Conservation (phyloP, 2,888 invertebrate genomes). For the Phragmatobia fuliginosa region DNA sequence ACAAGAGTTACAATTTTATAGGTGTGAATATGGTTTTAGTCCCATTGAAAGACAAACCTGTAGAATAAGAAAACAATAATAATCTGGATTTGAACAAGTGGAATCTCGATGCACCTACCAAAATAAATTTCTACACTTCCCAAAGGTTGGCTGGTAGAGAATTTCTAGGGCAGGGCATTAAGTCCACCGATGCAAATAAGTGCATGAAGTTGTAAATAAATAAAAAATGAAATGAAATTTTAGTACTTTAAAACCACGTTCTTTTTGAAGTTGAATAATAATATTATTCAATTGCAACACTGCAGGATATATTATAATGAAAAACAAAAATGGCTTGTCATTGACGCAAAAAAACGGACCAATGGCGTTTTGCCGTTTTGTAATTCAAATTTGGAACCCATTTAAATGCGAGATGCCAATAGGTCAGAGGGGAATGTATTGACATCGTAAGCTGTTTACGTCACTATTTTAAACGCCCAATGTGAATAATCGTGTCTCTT, state of each 20-base stretch:
- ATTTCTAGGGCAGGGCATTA: no score
- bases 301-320: constrained; percentile 13
- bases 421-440: constrained; percentile 81
- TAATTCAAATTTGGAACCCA: constrained; percentile 78
- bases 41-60: not conserved
- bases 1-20: no score
- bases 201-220: no score
- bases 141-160: no score
- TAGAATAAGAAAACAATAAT: no score
- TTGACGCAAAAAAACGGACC: constrained; percentile 55
- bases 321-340: constrained; percentile 56
- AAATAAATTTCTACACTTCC: no score
- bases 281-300: constrained; percentile 2
- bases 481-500: constrained; percentile 28
- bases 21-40: not conserved
- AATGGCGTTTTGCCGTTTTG: constrained; percentile 66
- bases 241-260: not conserved
- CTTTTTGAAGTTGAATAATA: not conserved
- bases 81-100: no score
- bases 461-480: constrained; percentile 52
- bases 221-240: no score
- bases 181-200: no score
- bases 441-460: constrained; percentile 66
- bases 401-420: constrained; percentile 80
- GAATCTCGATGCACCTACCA: no score